Evolutionary conservation across 2,797 vertebrate species (phyloP).

Genomic region (Sebastes hubbsi): DNA sequence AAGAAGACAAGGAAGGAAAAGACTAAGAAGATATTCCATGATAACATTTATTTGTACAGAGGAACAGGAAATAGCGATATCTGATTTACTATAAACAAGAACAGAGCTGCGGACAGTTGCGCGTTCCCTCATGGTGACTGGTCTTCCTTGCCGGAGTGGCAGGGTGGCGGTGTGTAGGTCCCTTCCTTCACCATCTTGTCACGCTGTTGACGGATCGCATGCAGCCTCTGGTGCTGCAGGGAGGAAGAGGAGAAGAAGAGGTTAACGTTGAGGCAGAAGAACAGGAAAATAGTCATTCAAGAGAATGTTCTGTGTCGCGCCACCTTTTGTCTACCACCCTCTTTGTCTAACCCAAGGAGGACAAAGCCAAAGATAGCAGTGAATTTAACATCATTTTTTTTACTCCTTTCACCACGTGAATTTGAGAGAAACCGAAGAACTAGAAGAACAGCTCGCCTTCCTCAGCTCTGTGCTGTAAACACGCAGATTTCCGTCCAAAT

Average conservation of each 20-base stretch:
- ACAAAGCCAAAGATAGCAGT: neutral
- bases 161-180: conserved; percentile 82
- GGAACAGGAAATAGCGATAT: conserved; percentile 50
- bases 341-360: neutral
- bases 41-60: conserved; percentile 76
- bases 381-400: neutral
- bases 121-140: conserved; percentile 67
- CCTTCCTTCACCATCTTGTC: conserved; percentile 90
- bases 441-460: neutral
- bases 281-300: neutral
- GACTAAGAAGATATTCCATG: neutral
- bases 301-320: neutral
- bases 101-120: neutral
- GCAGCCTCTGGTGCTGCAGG: conserved; percentile 78
- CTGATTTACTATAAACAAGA: conserved; percentile 61
- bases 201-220: conserved; percentile 81
- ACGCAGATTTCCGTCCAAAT: neutral
- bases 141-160: conserved; percentile 79
- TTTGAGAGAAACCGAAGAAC: neutral
- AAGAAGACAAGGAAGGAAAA: neutral
- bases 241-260: conserved; percentile 8
- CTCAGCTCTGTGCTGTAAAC: neutral
- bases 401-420: neutral
- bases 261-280: neutral
- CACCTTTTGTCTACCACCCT: neutral